Evolutionary conservation across 2,113 vertebrate genomes (phyloP).

Genomic region (Sphaerodactylus townsendi): DNA sequence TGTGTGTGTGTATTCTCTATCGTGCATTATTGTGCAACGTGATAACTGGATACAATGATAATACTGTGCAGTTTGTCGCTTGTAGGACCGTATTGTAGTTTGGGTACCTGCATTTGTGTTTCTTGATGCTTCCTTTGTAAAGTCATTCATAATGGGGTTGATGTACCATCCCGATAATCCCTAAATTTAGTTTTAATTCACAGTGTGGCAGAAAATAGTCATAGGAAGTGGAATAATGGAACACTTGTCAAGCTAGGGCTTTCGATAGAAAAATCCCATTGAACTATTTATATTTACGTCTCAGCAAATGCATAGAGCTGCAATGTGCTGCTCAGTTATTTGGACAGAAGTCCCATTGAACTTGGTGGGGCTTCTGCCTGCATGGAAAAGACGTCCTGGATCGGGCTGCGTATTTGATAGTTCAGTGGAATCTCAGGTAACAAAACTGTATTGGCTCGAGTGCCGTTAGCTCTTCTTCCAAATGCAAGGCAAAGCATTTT

Average conservation of each 20-base stretch:
- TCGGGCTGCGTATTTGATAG: background rate
- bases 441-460: background rate
- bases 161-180: conserved; percentile 46
- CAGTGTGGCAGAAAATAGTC: conserved; percentile 43
- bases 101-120: conserved; percentile 48
- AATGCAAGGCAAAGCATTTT: background rate
- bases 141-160: conserved; percentile 36
- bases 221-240: conserved; percentile 20
- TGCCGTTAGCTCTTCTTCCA: background rate
- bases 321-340: background rate
- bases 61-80: too few relatives aligned
- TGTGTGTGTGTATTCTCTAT: too few relatives aligned
- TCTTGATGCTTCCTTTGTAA: conserved; percentile 48
- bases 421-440: background rate
- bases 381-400: background rate
- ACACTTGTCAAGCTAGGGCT: background rate
- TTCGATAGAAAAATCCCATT: too few relatives aligned
- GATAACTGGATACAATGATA: too few relatives aligned
- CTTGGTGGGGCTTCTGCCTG: background rate
- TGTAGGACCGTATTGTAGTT: background rate
- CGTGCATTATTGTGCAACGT: too few relatives aligned
- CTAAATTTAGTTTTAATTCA: conserved; percentile 45
- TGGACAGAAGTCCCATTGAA: background rate
- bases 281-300: background rate
- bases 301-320: background rate